phyloP scores from a whole-genome alignment of 2,797 vertebrate species.

The Danio choprae region DNA sequence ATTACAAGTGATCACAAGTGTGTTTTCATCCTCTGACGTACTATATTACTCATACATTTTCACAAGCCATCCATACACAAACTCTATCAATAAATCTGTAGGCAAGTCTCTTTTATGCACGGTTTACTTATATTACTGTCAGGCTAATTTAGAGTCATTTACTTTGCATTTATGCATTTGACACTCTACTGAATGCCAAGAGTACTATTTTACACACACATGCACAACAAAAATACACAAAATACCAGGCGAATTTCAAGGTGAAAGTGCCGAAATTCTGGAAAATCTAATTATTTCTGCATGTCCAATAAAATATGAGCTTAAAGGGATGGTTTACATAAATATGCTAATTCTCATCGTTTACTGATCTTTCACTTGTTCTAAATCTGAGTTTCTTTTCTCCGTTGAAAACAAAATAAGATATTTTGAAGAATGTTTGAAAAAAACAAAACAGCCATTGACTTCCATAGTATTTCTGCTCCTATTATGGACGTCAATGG shows the following conservation, averaged over 20 bases:
- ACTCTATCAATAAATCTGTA: neutral
- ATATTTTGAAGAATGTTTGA: too few relatives aligned
- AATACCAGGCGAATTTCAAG: neutral
- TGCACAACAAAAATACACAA: neutral
- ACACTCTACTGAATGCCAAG: neutral
- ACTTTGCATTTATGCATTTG: neutral
- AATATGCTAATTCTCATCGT: too few relatives aligned
- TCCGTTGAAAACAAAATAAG: too few relatives aligned
- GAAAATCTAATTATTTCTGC: too few relatives aligned
- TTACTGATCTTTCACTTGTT: too few relatives aligned
- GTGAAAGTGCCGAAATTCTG: neutral
- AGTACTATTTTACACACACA: neutral
- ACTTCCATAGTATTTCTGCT: too few relatives aligned
- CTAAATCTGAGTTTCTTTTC: too few relatives aligned
- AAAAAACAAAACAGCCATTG: too few relatives aligned
- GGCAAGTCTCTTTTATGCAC: neutral
- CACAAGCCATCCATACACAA: neutral
- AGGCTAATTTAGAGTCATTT: neutral
- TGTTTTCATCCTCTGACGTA: slow-evolving; percentile 1
- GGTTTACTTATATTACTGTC: slow-evolving; percentile 20
- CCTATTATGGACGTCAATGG: too few relatives aligned
- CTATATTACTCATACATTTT: slow-evolving; percentile 4
- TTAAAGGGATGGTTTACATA: too few relatives aligned
- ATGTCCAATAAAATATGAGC: too few relatives aligned
- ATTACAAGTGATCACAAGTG: slow-evolving; percentile 12